phyloP scores from a whole-genome alignment of 2,113 vertebrate species.

The Todiramphus chloris region DNA sequence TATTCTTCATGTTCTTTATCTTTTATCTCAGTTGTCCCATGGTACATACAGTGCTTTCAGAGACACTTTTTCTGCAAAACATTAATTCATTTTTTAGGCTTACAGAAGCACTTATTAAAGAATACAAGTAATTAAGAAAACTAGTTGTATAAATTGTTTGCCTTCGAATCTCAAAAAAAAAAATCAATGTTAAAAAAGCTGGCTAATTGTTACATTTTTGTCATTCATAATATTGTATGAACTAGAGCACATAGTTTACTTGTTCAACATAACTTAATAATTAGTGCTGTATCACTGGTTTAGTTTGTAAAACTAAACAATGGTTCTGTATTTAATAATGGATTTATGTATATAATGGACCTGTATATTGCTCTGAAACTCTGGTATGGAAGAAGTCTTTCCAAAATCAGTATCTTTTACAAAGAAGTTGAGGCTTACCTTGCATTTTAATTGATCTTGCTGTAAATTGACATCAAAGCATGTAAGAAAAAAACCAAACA shows the following conservation, averaged over 20 bases:
- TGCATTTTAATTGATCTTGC: neutral
- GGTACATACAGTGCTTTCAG: neutral
- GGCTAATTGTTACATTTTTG: neutral
- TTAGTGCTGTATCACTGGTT: neutral
- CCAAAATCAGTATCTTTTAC: neutral
- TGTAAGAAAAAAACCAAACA: neutral
- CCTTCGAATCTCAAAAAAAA: neutral
- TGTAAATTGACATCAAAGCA: neutral
- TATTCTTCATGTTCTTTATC: constrained; percentile 7
- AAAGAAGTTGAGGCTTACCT: neutral
- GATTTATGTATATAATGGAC: neutral
- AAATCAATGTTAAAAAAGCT: neutral
- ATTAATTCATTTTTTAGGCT: neutral
- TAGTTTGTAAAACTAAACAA: neutral
- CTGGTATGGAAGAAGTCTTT: neutral
- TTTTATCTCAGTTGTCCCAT: neutral
- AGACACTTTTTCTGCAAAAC: neutral
- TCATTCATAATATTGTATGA: too few relatives aligned
- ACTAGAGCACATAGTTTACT: neutral
- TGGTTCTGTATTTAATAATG: neutral
- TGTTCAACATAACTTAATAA: neutral
- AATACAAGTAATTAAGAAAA: neutral
- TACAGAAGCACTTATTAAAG: neutral
- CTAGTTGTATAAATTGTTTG: neutral
- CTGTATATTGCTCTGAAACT: neutral